Percentiles rank a stretch among this genome's conserved stretches.
phyloP scores from a whole-genome alignment of 2,888 invertebrate species.

The Tinea trinotella region DNA sequence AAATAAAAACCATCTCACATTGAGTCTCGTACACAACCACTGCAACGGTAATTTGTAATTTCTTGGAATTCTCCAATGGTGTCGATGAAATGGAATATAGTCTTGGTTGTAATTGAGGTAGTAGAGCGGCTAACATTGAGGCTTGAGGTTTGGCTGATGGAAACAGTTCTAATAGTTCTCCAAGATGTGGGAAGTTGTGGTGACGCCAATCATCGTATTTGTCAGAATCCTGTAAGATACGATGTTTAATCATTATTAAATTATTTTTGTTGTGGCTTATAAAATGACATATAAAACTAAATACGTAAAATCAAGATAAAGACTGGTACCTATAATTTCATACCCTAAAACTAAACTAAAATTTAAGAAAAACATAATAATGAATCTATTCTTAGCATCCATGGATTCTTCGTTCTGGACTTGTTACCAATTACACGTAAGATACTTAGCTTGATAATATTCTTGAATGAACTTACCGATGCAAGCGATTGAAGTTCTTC shows the following conservation, averaged over 20 bases:
- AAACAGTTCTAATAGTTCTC: conserved; percentile 91
- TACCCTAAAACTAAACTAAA: too few species aligned
- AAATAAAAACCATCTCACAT: conserved; percentile 63
- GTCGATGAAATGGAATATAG: conserved; percentile 97
- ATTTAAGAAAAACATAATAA: too few species aligned
- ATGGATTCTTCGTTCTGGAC: too few species aligned
- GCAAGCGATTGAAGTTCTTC: conserved; percentile 79
- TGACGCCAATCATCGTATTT: conserved; percentile 96
- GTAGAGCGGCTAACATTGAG: conserved; percentile 83
- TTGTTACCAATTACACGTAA: too few species aligned
- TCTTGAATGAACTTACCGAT: conserved; percentile 79
- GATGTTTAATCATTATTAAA: too few species aligned
- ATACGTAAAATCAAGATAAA: too few species aligned
- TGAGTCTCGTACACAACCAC: conserved; percentile 88
- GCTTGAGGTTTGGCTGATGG: conserved; percentile 88
- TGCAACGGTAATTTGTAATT: conserved; percentile 92
- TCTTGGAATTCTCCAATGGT: conserved; percentile 78
- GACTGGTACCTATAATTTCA: too few species aligned
- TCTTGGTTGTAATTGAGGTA: conserved; percentile 89
- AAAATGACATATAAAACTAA: too few species aligned
- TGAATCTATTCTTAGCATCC: too few species aligned
- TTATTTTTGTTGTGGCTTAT: too few species aligned
- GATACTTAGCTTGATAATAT: too few species aligned
- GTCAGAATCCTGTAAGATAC: conserved; percentile 79
- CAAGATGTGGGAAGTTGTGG: conserved; percentile 84